Conservation (phyloP, 2,797 vertebrate species). For the Discoglossus pictus region DNA sequence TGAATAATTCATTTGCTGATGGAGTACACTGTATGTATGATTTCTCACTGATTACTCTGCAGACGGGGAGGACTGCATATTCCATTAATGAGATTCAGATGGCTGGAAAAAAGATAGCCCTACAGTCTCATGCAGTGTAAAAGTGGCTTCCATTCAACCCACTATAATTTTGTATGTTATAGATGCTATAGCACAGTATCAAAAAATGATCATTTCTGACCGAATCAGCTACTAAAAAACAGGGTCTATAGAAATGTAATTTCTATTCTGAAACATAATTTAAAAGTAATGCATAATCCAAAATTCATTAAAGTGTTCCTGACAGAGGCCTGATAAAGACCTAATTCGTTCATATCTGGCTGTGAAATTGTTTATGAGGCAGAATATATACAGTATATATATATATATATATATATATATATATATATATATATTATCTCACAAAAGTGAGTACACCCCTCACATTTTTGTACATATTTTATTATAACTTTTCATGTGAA, state of each 20-base stretch:
- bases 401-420: too few species aligned
- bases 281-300: too few species aligned
- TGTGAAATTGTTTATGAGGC: too few species aligned
- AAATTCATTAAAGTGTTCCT: too few species aligned
- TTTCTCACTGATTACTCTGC: constrained; percentile 45
- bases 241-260: background rate
- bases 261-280: background rate
- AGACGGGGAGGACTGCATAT: constrained; percentile 34
- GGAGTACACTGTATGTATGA: constrained; percentile 36
- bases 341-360: too few species aligned
- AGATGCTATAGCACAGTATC: background rate
- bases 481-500: too few species aligned
- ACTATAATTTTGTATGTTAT: constrained; percentile 20
- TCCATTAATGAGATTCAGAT: constrained; percentile 27
- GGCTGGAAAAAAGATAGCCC: constrained; percentile 20
- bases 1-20: constrained; percentile 50
- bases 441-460: too few species aligned
- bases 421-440: too few species aligned
- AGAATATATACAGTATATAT: too few species aligned
- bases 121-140: constrained; percentile 21
- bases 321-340: too few species aligned
- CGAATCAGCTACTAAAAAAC: constrained; percentile 7
- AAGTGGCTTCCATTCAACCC: constrained; percentile 2
- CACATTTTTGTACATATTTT: too few species aligned
- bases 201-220: constrained; percentile 2